Evolutionary conservation across 2,888 invertebrate genomes (phyloP), one percentile per base, ranked within the genome.

Genomic region (Sialis fuliginosa): DNA sequence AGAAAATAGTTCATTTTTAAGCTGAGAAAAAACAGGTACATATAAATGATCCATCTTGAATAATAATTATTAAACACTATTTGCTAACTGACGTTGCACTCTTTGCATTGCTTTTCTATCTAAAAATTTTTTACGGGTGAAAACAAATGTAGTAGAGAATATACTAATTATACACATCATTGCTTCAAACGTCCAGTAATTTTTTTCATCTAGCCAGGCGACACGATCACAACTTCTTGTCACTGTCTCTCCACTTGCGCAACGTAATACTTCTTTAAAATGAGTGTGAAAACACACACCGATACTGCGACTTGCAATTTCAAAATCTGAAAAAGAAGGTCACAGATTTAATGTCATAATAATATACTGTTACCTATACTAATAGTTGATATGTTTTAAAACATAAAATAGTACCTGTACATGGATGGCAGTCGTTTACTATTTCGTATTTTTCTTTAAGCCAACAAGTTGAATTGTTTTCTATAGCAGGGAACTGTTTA

Each of bases 211-310:
- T 45, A 88, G 70, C 69, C 84, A 84, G 3, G 84, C 84, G 10
- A 88, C 84, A 60, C 78, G 74, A 58, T 88, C 87, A 68, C 92
- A 92, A 62, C 91, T 88, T 66, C 85, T 74, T 6, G 82, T 82
- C 7, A 83, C 81, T 49, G 77, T 81, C 69, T 85, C 81, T 13
- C 88, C 88, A 64, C 78, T 81, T 56, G 78, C 75, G 67, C 90
- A 90, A 57, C 77, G 78, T 8, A 90, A 60, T 49, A 83, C 74
- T 68, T 90, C 89, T 60, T 88, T 89, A 60, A 80, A 86, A 60
- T 83, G 81, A 2, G 88, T 85, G 55, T 81, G 81, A 50, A 82
- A 77, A 58, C 90, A 90, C 41, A 86, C 83, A 46, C 83, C 81
- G 56, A 84, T 78, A 58, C 81, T 86, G 64, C 80, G 78, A 59